phyloP scores from a whole-genome alignment of 2,888 invertebrate genomes.

The Furcula furcula region DNA sequence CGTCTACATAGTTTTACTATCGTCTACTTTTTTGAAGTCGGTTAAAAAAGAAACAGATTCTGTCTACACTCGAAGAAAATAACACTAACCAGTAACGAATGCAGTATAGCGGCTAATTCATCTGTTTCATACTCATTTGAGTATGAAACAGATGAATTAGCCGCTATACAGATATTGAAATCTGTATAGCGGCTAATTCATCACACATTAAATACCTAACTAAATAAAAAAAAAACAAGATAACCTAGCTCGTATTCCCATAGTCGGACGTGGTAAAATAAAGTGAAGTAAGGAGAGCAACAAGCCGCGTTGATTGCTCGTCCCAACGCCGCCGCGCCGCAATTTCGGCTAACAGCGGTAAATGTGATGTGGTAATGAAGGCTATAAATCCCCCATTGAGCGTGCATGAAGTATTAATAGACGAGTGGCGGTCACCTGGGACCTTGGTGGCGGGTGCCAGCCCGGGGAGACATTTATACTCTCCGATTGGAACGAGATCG shows the following conservation, averaged over 20 bases:
- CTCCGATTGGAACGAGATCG: conserved; percentile 16
- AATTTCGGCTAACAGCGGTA: conserved; percentile 34
- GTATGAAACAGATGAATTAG: too few relatives aligned
- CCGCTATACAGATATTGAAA: too few relatives aligned
- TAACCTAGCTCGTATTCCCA: conserved; percentile 1
- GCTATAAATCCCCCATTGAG: conserved; percentile 63
- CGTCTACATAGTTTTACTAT: too few relatives aligned
- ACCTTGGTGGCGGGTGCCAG: conserved; percentile 66
- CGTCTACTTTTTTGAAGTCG: too few relatives aligned
- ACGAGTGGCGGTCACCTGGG: conserved; percentile 59
- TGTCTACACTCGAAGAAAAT: too few relatives aligned
- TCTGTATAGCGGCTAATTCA: too few relatives aligned
- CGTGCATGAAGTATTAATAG: conserved; percentile 61
- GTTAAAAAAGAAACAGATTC: too few relatives aligned
- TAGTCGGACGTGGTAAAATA: conserved; percentile 6
- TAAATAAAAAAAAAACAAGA: conserved; percentile 2
- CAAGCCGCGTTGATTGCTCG: conserved; percentile 2
- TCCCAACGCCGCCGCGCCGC: conserved; percentile 13
- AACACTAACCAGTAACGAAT: too few relatives aligned
- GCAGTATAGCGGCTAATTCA: too few relatives aligned
- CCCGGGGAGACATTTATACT: conserved; percentile 43
- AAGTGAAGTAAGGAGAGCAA: neutral
- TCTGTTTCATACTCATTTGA: too few relatives aligned
- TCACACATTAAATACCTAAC: too few relatives aligned
- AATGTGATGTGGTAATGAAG: conserved; percentile 49